Evolutionary conservation across 2,797 vertebrate species (phyloP).

Genomic region (Cichlasoma orientale): DNA sequence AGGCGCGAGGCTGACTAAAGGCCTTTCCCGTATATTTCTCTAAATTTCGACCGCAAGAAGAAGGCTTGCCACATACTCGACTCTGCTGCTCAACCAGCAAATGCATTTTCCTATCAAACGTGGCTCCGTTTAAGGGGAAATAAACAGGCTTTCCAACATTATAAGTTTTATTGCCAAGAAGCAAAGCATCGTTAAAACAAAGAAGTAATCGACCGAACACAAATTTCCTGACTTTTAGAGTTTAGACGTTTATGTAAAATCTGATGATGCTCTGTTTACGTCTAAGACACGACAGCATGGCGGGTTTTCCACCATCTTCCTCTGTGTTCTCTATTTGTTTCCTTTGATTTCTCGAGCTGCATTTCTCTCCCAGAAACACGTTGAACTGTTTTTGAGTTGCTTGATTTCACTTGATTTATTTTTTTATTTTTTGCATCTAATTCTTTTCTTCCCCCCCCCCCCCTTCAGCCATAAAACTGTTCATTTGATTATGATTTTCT

Average conservation of each 20-base stretch:
- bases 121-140: no score
- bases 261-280: conserved; percentile 64
- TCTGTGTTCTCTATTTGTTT: conserved; percentile 75
- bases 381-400: conserved; percentile 64
- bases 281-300: conserved; percentile 62
- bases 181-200: no score
- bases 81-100: no score
- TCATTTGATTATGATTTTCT: conserved; percentile 67
- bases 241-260: not conserved
- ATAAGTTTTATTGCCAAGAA: no score
- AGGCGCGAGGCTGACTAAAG: no score
- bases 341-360: conserved; percentile 65
- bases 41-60: not conserved
- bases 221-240: no score
- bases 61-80: no score
- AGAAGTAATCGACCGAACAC: no score
- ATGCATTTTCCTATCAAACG: no score
- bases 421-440: not conserved
- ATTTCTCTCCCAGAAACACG: conserved; percentile 44
- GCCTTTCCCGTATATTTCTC: not conserved
- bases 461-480: conserved; percentile 47
- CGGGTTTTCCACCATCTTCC: conserved; percentile 67
- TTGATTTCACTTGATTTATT: conserved; percentile 55
- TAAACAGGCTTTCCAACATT: no score
- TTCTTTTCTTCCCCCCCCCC: conserved; percentile 22